Evolutionary conservation across 2,888 invertebrate species (phyloP).

Genomic region (Folsomia candida): DNA sequence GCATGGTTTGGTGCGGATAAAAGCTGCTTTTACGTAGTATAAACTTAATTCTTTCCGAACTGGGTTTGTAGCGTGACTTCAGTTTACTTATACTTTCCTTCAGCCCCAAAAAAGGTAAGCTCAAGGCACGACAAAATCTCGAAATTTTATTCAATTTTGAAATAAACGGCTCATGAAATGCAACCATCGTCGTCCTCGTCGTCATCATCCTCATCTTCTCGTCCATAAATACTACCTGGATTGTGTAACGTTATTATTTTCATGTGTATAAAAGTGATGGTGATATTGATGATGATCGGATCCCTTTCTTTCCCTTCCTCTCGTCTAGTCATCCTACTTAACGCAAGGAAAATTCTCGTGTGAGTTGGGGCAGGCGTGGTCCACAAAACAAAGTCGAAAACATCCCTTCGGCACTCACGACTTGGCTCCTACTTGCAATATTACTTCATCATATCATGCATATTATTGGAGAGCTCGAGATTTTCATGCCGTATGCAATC

Average conservation of each 20-base stretch:
- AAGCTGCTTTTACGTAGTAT: not conserved
- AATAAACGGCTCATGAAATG: not conserved
- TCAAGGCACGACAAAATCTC: not conserved
- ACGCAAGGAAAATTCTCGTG: slow-evolving; percentile 13
- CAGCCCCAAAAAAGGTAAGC: not conserved
- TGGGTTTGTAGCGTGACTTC: slow-evolving; percentile 24
- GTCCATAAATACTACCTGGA: no score
- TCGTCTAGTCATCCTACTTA: slow-evolving; percentile 18
- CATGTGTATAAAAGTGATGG: no score
- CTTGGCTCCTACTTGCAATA: slow-evolving; percentile 19
- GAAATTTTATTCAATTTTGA: not conserved
- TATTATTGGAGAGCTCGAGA: no score
- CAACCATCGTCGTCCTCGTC: not conserved
- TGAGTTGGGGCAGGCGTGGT: slow-evolving; percentile 30
- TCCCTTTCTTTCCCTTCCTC: not conserved
- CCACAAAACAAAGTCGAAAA: slow-evolving; percentile 25
- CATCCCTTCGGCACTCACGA: slow-evolving; percentile 31
- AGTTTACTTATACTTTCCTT: no score
- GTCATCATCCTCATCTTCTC: no score
- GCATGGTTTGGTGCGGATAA: no score
- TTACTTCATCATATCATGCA: no score
- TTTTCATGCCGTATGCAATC: no score
- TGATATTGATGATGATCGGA: not conserved
- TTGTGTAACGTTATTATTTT: no score
- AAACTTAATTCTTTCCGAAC: not conserved